Percentiles rank a stretch among this genome's conserved stretches.
phyloP scores from a whole-genome alignment of 2,113 vertebrate species.

The Cyanoramphus novaezelandiae region DNA sequence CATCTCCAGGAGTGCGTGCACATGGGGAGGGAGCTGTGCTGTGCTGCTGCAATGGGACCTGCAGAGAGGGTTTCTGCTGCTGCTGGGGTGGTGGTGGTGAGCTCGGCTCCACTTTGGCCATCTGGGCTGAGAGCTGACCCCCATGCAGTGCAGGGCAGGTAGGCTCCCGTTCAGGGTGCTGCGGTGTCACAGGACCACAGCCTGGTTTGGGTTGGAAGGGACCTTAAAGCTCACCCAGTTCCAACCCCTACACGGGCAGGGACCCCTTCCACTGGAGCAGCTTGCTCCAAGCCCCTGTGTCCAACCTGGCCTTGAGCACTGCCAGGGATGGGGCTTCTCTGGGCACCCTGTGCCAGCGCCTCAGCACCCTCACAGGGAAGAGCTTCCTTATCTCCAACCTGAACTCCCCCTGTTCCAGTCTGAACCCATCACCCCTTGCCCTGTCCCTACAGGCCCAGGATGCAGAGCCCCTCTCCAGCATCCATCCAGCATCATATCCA shows the following conservation, averaged over 20 bases:
- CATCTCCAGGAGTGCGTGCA: neutral
- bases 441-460: neutral
- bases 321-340: neutral
- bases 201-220: neutral
- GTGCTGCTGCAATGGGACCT: neutral
- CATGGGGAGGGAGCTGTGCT: neutral
- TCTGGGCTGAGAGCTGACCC: accelerated
- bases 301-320: neutral
- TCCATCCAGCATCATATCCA: neutral
- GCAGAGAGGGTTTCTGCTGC: neutral
- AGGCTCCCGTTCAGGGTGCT: neutral
- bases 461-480: neutral
- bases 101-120: neutral
- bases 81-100: neutral
- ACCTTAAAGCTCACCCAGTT: neutral
- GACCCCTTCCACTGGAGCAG: neutral
- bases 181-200: neutral
- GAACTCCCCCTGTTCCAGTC: neutral
- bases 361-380: neutral
- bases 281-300: neutral
- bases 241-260: neutral
- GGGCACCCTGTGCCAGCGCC: neutral
- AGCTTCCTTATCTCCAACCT: neutral
- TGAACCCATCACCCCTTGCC: neutral
- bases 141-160: accelerated